Evolutionary conservation across 2,797 vertebrate species (phyloP), one percentile per base, ranked within the genome.

Genomic region (Picus viridis): DNA sequence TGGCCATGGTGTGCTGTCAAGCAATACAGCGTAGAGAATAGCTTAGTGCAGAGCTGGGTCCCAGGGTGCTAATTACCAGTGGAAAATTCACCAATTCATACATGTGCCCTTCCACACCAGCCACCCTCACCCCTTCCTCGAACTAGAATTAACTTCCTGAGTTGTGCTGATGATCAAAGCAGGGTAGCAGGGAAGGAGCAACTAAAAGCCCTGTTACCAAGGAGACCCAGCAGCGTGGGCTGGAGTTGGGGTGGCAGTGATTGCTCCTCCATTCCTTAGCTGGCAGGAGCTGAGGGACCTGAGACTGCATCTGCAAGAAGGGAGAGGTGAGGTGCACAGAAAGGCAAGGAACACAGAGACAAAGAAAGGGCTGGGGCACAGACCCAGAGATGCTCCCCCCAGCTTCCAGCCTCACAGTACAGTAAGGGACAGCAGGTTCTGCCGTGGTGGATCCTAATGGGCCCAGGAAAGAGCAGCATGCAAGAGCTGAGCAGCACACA

Each of bases 181-280:
- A 10, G 79, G 92, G 61, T 73, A 63, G 86, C 19, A 1, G 75
- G 92, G 84, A 94, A 92, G 86, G 71, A 93, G 71, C 19, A 36
- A 47, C 77, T 85, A 70, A 95, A 84, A 95, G 73, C 83, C 61
- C 67, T 51, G 96, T 97, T 96, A 63, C 96, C 95, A 96, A 59
- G 96, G 97, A 92, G 95, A 96, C 92, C 69, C 87, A 95, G 67
- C 83, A 16, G 61, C 23, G 77, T 94, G 94, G 95, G 95, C 76
- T 1, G 0, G 77, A 76, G 90, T 59, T 76, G 74, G 83, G 83
- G 77, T 61, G 79, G 80, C 77, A 83, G 84, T 71, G 91, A 83
- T 65, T 92, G 84, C 41, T 92, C 67, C 90, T 93, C 67, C 39
- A 24, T 72, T 90, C 4, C 4, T 79, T 49, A 80, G 75, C 79